Percentiles rank a stretch among this genome's conserved stretches.
These are phyloP conservation scores for Centropristis striata DNA, from an alignment of 2,113 vertebrate genomes.

Conservation along the genomic window DNA sequence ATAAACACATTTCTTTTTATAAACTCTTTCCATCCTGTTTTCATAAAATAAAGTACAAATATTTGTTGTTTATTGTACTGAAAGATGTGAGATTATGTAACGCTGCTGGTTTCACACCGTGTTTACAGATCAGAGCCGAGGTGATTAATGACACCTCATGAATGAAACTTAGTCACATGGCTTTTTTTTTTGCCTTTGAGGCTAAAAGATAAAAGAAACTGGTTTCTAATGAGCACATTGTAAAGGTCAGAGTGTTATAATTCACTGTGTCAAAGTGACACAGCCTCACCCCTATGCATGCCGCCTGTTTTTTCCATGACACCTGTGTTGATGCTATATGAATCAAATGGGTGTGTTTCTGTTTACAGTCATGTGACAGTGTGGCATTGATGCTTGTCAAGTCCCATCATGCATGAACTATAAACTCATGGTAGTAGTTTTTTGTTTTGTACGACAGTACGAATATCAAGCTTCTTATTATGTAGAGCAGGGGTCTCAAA, in stretches of 20 bases:
- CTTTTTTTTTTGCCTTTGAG: background rate
- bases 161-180: background rate
- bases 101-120: background rate
- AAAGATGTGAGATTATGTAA: background rate
- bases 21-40: conserved; percentile 12
- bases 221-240: background rate
- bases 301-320: background rate
- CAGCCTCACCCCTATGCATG: background rate
- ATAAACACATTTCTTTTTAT: conserved; percentile 65
- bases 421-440: background rate
- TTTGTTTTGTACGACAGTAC: background rate
- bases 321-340: background rate
- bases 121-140: background rate
- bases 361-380: background rate
- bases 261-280: conserved; percentile 4
- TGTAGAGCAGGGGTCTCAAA: no score
- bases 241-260: conserved; percentile 3
- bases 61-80: no score
- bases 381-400: background rate
- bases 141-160: background rate
- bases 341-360: conserved; percentile 13
- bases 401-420: background rate
- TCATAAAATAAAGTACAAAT: background rate
- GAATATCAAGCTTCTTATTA: background rate
- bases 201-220: background rate